These are phyloP conservation scores for Otolemur crassicaudatus DNA, from an alignment of 2,797 vertebrate genomes.

Conservation along the genomic window DNA sequence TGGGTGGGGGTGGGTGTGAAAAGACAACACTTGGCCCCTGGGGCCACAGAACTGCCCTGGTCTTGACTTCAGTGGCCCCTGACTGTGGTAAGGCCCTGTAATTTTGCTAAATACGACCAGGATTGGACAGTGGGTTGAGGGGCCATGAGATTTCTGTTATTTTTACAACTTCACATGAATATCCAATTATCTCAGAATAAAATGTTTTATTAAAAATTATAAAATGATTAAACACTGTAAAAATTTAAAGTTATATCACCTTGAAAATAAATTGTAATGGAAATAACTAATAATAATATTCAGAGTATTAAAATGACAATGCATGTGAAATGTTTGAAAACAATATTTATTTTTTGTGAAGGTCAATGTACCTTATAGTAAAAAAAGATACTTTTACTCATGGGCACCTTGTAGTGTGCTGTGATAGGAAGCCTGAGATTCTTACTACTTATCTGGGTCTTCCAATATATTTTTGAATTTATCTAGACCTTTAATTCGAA, in stretches of 20 bases:
- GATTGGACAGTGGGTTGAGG: neutral
- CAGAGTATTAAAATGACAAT: neutral
- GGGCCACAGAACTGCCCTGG: neutral
- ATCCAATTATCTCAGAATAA: neutral
- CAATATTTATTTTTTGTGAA: neutral
- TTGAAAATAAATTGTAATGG: neutral
- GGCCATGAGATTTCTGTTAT: neutral
- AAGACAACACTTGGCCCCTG: neutral
- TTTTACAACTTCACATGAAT: neutral
- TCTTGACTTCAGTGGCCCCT: neutral
- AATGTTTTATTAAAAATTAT: neutral
- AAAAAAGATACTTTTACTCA: neutral
- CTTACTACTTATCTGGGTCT: neutral
- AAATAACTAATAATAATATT: slow-evolving; percentile 10
- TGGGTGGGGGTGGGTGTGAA: accelerated
- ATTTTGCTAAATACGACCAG: neutral
- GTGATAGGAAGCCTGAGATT: neutral
- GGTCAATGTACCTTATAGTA: neutral
- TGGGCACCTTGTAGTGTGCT: neutral
- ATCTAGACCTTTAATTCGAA: neutral
- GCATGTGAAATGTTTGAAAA: neutral
- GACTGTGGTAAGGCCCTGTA: neutral
- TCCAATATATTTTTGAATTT: neutral
- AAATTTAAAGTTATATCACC: neutral
- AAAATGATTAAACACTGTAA: neutral